A percentile compares a stretch with the other conserved stretches of the same genome.
These are phyloP conservation scores for Schizopygopsis pylzovi DNA, from an alignment of 2,797 vertebrate genomes.

Conservation along the genomic window DNA sequence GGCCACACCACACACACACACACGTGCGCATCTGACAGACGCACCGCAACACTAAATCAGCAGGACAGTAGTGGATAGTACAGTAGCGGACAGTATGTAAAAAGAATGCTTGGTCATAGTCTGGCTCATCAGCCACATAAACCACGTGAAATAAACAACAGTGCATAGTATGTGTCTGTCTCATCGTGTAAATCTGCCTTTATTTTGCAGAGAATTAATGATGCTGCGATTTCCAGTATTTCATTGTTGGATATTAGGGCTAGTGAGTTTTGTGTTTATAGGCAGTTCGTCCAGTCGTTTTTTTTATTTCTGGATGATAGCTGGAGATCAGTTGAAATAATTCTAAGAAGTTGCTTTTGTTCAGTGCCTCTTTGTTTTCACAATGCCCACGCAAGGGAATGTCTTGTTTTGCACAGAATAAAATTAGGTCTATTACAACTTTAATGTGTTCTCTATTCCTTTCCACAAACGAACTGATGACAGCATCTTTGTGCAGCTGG, in stretches of 20 bases:
- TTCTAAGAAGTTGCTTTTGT: conserved; percentile 2
- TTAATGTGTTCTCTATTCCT: background rate
- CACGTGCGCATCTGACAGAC: too few species aligned
- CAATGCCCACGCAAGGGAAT: background rate
- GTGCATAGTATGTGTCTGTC: background rate
- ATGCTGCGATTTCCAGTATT: background rate
- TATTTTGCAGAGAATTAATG: background rate
- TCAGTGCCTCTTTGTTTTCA: background rate
- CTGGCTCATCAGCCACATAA: too few species aligned
- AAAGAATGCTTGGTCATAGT: too few species aligned
- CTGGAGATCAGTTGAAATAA: background rate
- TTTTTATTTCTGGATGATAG: background rate
- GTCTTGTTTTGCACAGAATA: background rate
- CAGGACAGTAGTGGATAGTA: too few species aligned
- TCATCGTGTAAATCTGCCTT: background rate
- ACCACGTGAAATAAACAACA: too few species aligned
- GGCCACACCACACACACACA: too few species aligned
- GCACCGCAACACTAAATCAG: too few species aligned
- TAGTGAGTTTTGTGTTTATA: background rate
- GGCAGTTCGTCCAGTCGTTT: background rate
- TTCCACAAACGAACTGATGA: background rate
- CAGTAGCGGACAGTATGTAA: too few species aligned
- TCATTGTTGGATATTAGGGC: background rate
- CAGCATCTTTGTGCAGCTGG: background rate
- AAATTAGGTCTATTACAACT: background rate